Percentiles rank a stretch among this genome's conserved stretches.
Evolutionary conservation across 2,888 invertebrate species (phyloP).

Genomic region (Sesamia inferens): DNA sequence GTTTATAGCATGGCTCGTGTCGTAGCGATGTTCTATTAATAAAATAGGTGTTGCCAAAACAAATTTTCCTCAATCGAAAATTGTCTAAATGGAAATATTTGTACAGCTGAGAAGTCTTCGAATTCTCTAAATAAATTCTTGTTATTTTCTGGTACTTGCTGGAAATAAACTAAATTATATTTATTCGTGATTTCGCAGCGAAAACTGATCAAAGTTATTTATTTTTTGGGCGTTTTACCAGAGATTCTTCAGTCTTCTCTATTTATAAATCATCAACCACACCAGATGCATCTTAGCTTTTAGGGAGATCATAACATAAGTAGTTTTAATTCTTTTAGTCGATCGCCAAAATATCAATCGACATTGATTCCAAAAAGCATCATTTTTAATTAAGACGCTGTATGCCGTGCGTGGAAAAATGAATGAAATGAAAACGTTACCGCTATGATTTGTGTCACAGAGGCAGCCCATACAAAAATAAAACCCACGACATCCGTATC

Average conservation of each 20-base stretch:
- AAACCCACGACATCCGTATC: constrained; percentile 59
- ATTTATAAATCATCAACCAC: background rate
- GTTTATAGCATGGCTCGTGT: background rate
- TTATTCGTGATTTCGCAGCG: background rate
- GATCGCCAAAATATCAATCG: constrained; percentile 2
- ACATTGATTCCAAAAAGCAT: background rate
- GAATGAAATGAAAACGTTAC: constrained; percentile 60
- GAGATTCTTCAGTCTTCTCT: background rate
- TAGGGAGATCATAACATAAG: background rate
- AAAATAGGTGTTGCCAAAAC: constrained; percentile 11
- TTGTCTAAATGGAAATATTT: background rate
- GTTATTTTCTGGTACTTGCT: too few relatives aligned
- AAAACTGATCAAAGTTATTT: background rate
- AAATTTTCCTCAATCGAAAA: background rate
- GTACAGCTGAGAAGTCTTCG: background rate
- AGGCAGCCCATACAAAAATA: constrained; percentile 46
- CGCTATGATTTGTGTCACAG: constrained; percentile 56
- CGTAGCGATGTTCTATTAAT: background rate
- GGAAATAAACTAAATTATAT: background rate
- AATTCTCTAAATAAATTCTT: background rate
- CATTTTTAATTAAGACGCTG: constrained; percentile 22
- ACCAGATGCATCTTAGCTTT: background rate
- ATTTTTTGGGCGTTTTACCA: background rate
- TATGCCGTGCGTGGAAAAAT: constrained; percentile 44
- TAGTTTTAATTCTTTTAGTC: background rate